Conservation (phyloP, 2,113 vertebrate species). For the Datnioides undecimradiatus region DNA sequence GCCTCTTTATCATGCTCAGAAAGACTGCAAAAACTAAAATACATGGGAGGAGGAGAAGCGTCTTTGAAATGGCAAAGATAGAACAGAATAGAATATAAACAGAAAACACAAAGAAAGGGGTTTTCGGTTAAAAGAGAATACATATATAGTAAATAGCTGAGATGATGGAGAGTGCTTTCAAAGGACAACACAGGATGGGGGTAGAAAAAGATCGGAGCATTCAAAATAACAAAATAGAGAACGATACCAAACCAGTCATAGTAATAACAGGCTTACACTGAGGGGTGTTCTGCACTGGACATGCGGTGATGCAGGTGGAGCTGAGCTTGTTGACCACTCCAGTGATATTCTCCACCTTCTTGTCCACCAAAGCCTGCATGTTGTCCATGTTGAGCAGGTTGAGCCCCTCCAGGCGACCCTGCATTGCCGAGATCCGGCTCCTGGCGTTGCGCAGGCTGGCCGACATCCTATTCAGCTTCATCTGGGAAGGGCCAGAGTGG, state of each 20-base stretch:
- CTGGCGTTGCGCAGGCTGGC: constrained; percentile 89
- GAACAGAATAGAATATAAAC: constrained; percentile 49
- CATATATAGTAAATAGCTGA: constrained; percentile 5
- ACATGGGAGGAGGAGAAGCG: neutral
- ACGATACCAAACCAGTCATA: neutral
- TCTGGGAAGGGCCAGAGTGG: constrained; percentile 75
- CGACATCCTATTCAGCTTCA: constrained; percentile 90
- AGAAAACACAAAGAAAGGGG: neutral
- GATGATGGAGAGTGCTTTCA: constrained; percentile 18
- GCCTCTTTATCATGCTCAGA: constrained; percentile 11
- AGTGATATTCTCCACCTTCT: constrained; percentile 90
- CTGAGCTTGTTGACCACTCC: constrained; percentile 87
- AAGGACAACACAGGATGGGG: neutral
- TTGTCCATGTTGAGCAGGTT: constrained; percentile 90
- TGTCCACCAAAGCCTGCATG: constrained; percentile 89
- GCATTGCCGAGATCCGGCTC: constrained; percentile 87
- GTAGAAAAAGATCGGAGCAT: neutral
- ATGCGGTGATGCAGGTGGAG: constrained; percentile 88
- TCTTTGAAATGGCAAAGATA: constrained; percentile 32
- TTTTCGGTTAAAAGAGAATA: constrained; percentile 24
- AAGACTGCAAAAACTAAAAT: neutral
- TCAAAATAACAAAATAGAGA: neutral
- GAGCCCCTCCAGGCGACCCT: constrained; percentile 89
- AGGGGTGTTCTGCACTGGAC: constrained; percentile 69
- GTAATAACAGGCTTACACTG: constrained; percentile 75